Evolutionary conservation across 2,888 invertebrate genomes (phyloP), one percentile per base, ranked within the genome.

Genomic region (Gordius sp.): DNA sequence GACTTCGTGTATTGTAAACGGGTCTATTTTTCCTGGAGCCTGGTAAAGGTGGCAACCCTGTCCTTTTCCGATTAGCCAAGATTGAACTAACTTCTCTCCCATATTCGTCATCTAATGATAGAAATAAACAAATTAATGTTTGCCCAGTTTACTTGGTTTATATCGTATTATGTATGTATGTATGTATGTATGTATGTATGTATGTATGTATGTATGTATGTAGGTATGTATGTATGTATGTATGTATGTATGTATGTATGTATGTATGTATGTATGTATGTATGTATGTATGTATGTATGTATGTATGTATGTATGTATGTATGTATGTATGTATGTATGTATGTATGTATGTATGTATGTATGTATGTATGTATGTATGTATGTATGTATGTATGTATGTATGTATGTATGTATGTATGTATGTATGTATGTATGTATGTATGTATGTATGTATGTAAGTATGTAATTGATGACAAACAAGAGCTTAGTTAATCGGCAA

Each of bases 151-250:
- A n/a, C n/a, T n/a, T n/a, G n/a, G n/a, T n/a, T n/a, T 39, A 39
- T 39, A 39, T 39, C n/a, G n/a, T 39, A 39, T 39, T 39, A 39
- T 39, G 39, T 39, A n/a, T 39, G 39, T 39, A n/a, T 39, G 39
- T 39, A n/a, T 39, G 39, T 39, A n/a, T 39, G 39, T 39, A n/a
- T 39, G n/a, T 39, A n/a, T 39, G 39, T 39, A n/a, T 39, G 39
- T 39, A n/a, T 39, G 39, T 39, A n/a, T 39, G 39, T 39, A n/a
- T n/a, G n/a, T n/a, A n/a, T n/a, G n/a, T n/a, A n/a, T n/a, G n/a
- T n/a, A n/a, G n/a, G n/a, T n/a, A n/a, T 39, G 39, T 39, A n/a
- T 39, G 39, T 39, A n/a, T 39, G 39, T 39, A n/a, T 39, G 39
- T 39, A n/a, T 39, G 39, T 39, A n/a, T 39, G 39, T 39, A n/a